Evolutionary conservation across 2,888 invertebrate genomes (phyloP).

Genomic region (Mimumesa dahlbomi): DNA sequence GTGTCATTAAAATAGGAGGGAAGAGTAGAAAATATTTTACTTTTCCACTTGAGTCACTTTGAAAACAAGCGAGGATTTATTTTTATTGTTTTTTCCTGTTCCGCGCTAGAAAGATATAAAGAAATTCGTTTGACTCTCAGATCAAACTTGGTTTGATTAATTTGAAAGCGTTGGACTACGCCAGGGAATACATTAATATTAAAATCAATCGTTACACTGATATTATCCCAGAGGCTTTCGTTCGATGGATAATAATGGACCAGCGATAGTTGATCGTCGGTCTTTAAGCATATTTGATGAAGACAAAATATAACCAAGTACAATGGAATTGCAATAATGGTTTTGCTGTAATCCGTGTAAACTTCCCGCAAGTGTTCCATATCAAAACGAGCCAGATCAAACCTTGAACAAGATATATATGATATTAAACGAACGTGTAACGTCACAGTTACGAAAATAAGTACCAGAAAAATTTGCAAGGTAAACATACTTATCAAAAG

Average conservation of each 20-base stretch:
- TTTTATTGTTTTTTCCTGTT: too few species aligned
- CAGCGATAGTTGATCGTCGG: constrained; percentile 69
- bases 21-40: too few species aligned
- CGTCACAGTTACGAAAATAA: too few species aligned
- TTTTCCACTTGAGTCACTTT: too few species aligned
- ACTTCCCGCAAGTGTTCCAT: constrained; percentile 70
- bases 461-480: too few species aligned
- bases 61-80: too few species aligned
- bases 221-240: constrained; percentile 39
- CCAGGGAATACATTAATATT: too few species aligned
- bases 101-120: too few species aligned
- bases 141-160: not conserved
- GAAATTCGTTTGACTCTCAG: not conserved
- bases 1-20: too few species aligned
- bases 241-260: constrained; percentile 61
- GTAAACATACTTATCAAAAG: constrained; percentile 73
- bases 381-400: constrained; percentile 72
- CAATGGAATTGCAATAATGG: constrained; percentile 71
- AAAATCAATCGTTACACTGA: too few species aligned
- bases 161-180: too few species aligned
- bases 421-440: not conserved
- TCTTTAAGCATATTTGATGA: constrained; percentile 68
- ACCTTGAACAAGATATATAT: constrained; percentile 58
- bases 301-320: constrained; percentile 72
- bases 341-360: constrained; percentile 66